Percentiles rank a stretch among this genome's conserved stretches.
These are phyloP conservation scores for Schizothorax lantsangensis DNA, from an alignment of 2,797 vertebrate genomes.

Conservation along the genomic window DNA sequence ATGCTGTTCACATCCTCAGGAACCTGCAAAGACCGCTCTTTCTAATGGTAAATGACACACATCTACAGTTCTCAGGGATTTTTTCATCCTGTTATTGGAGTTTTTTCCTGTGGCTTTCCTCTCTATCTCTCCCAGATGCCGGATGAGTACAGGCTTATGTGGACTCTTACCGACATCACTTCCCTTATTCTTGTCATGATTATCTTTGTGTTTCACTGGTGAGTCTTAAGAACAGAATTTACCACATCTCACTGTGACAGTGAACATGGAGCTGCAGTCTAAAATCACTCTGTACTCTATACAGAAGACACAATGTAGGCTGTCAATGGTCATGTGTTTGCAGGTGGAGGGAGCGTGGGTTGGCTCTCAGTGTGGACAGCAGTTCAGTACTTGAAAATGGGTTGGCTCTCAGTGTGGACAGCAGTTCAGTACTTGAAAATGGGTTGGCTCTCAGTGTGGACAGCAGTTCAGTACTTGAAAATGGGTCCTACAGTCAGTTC, in stretches of 20 bases:
- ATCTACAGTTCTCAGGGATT: background rate
- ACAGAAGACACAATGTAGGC: background rate
- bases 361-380: conserved; percentile 75
- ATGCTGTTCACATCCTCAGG: conserved; percentile 79
- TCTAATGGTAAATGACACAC: conserved; percentile 84
- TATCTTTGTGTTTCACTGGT: conserved; percentile 88
- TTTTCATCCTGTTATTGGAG: background rate
- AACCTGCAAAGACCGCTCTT: conserved; percentile 80
- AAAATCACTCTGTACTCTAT: background rate
- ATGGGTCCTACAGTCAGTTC: conserved; percentile 80
- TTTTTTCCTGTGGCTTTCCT: background rate
- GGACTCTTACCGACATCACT: conserved; percentile 82
- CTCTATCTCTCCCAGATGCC: conserved; percentile 77
- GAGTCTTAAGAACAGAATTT: conserved; percentile 58
- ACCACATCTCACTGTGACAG: background rate
- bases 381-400: conserved; percentile 67
- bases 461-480: conserved; percentile 71
- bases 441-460: conserved; percentile 75
- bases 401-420: conserved; percentile 74
- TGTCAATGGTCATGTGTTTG: background rate
- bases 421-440: conserved; percentile 61
- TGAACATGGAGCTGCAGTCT: background rate
- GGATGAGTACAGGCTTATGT: conserved; percentile 81
- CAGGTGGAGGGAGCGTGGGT: conserved; percentile 84
- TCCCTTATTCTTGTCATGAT: conserved; percentile 79